Base-by-base conservation (phyloP, 2,113 vertebrate genomes). In the Chaetura pelagica region DNA sequence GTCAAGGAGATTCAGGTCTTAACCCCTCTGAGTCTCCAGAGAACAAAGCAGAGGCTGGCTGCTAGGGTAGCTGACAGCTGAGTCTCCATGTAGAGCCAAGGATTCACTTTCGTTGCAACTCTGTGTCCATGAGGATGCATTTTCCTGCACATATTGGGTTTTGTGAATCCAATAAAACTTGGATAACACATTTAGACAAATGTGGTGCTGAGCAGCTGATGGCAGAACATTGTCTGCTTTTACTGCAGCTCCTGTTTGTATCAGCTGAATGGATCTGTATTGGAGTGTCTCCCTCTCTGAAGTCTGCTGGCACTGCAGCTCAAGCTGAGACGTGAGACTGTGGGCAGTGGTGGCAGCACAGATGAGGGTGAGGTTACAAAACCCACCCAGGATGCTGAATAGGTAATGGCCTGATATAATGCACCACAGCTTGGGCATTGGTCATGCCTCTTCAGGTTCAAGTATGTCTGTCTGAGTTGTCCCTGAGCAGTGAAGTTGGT, bases 1-100 rank as follows among this genome's bases (percentile, higher is more conserved):
- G 77, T 96, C 86, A 93, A 96, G 64, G 80, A 92, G 90, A 92
- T 94, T 90, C 84, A 73, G 79, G 73, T 92, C 79, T 93, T 95
- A 96, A 92, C 91, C 75, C 48, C 66, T 78, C 79, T 62, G 64
- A 87, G 29, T 48, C 83, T 75, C 68, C 66, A 68, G 71, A 94
- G 86, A 66, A 67, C 27, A 92, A 91, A 77, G 75, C 49, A 95
- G 57, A 86, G 22, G 32, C 68, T 72, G 75, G 20, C 66, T 80
- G 69, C 67, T 91, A 85, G 72, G 54, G 68, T 54, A 68, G 42
- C 73, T 88, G 89, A 86, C 69, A 91, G 84, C 52, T 76, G 32
- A 92, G 21, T 62, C 52, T 82, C 59, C 61, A 26, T 12, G 26
- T 77, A 79, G 73, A 76, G 29, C 67, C 32, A 85, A 38, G 6